phyloP scores from a whole-genome alignment of 2,888 invertebrate genomes.

The Orchesella flavescens region DNA sequence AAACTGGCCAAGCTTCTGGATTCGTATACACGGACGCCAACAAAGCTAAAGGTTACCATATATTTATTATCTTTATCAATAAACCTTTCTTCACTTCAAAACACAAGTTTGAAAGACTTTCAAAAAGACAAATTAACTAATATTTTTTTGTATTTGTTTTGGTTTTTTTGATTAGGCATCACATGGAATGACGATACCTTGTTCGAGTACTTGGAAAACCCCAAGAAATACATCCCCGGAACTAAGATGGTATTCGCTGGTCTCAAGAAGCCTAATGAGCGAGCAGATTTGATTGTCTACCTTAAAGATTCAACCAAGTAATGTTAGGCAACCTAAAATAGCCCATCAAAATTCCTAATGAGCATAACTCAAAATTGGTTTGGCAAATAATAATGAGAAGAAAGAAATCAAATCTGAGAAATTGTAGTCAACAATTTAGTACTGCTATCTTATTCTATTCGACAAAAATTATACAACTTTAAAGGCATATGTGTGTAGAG shows the following conservation, averaged over 20 bases:
- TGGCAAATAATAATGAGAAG: too few species aligned
- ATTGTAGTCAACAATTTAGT: constrained; percentile 54
- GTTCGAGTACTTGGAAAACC: constrained; percentile 96
- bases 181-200: constrained; percentile 95
- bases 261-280: constrained; percentile 93
- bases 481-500: constrained; percentile 6
- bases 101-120: too few species aligned
- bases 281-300: constrained; percentile 96
- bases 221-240: constrained; percentile 99
- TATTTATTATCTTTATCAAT: too few species aligned
- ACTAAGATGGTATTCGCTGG: constrained; percentile 99
- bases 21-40: constrained; percentile 96
- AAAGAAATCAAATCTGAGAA: constrained; percentile 21
- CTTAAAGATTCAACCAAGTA: constrained; percentile 88
- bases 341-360: constrained; percentile 34
- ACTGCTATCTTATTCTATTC: constrained; percentile 41
- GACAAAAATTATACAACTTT: constrained; percentile 48
- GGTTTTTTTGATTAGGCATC: constrained; percentile 84
- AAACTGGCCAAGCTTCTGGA: constrained; percentile 95
- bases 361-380: constrained; percentile 23
- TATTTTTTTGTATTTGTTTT: not conserved
- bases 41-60: constrained; percentile 92
- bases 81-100: too few species aligned
- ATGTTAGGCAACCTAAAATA: constrained; percentile 44
- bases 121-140: not conserved